These are phyloP conservation scores for Drosophila basisetae DNA, from an alignment of 2,888 invertebrate species.

Conservation along the genomic window DNA sequence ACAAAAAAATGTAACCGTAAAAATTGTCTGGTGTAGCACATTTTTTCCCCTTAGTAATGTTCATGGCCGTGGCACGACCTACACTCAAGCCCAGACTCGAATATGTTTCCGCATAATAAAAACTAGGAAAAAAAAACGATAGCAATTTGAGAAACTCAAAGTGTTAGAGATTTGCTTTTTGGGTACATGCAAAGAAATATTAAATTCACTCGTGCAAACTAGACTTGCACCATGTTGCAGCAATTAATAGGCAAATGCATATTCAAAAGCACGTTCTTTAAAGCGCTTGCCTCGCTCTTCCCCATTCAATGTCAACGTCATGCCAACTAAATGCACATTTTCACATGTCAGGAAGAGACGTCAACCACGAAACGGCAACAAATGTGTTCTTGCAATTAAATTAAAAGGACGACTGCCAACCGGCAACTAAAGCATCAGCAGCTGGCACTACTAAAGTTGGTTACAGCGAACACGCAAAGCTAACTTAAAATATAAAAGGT, in stretches of 20 bases:
- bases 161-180: slow-evolving; percentile 7
- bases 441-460: not conserved
- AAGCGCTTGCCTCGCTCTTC: not conserved
- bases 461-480: not conserved
- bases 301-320: slow-evolving; percentile 24
- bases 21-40: slow-evolving; percentile 16
- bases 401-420: slow-evolving; percentile 39
- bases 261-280: slow-evolving; percentile 25
- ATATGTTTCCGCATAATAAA: slow-evolving; percentile 39
- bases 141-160: slow-evolving; percentile 13
- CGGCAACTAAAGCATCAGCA: not conserved
- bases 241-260: slow-evolving; percentile 57
- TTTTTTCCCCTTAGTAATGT: slow-evolving; percentile 15
- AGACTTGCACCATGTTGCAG: slow-evolving; percentile 17
- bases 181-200: slow-evolving; percentile 2
- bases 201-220: slow-evolving; percentile 9
- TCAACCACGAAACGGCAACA: slow-evolving; percentile 14
- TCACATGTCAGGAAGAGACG: slow-evolving; percentile 22
- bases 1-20: slow-evolving; percentile 10
- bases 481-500: not conserved
- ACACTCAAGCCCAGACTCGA: slow-evolving; percentile 13
- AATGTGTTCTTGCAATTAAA: slow-evolving; percentile 52
- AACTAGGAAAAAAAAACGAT: slow-evolving; percentile 17
- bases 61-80: slow-evolving; percentile 44
- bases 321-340: slow-evolving; percentile 38